These are phyloP conservation scores for Peromyscus polionotus DNA, from an alignment of 2,113 vertebrate genomes.

Conservation along the genomic window DNA sequence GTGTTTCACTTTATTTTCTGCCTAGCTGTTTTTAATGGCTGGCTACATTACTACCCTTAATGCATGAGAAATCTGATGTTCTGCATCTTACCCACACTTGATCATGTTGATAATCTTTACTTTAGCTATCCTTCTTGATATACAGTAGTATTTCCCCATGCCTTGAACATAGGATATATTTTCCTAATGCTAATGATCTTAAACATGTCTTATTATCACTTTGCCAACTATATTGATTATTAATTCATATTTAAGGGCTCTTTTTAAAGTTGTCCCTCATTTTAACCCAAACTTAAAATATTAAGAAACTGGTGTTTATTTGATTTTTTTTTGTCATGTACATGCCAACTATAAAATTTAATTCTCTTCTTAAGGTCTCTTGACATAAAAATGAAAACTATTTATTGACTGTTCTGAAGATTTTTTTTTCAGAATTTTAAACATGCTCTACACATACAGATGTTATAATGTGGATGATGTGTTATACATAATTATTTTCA, in stretches of 20 bases:
- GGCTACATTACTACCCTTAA: background rate
- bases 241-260: background rate
- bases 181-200: slow-evolving; percentile 36
- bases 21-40: background rate
- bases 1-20: slow-evolving; percentile 29
- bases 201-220: background rate
- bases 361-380: slow-evolving; percentile 13
- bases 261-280: background rate
- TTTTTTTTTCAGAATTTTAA: slow-evolving; percentile 40
- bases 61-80: background rate
- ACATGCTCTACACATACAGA: background rate
- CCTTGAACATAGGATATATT: background rate
- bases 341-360: background rate
- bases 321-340: background rate
- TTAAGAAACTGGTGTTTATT: background rate
- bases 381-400: slow-evolving; percentile 2
- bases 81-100: background rate
- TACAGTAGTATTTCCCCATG: background rate
- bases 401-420: background rate
- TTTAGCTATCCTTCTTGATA: background rate
- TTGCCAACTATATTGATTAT: slow-evolving; percentile 36
- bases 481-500: background rate
- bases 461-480: background rate
- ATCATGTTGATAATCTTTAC: background rate
- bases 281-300: background rate